These are phyloP conservation scores for Prionailurus bengalensis DNA, from an alignment of 2,113 vertebrate species.

Conservation along the genomic window DNA sequence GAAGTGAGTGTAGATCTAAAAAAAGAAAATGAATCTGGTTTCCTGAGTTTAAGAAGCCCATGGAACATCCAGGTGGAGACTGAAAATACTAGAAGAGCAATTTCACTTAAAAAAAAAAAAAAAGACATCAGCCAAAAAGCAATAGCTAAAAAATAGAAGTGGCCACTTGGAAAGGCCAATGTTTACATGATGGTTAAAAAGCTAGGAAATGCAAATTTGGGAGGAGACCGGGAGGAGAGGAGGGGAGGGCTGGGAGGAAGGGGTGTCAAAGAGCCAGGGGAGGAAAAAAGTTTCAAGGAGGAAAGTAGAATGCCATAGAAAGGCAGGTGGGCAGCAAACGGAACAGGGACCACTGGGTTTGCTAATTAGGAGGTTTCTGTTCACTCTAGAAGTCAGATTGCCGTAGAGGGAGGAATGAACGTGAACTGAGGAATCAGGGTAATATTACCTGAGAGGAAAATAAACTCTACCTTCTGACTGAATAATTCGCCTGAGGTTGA, in stretches of 20 bases:
- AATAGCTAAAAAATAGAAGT: not conserved
- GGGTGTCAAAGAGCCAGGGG: no score
- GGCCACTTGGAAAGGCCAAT: not conserved
- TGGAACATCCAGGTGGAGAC: not conserved
- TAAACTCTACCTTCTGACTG: slow-evolving; percentile 15
- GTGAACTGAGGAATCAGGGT: not conserved
- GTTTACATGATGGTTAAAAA: not conserved
- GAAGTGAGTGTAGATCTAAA: not conserved
- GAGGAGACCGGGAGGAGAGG: not conserved
- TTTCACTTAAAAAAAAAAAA: not conserved
- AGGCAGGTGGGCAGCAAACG: not conserved
- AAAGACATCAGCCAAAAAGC: not conserved
- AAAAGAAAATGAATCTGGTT: not conserved
- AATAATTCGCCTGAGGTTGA: not conserved
- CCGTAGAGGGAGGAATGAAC: not conserved
- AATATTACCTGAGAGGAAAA: slow-evolving; percentile 43
- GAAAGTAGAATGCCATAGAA: not conserved
- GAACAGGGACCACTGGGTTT: not conserved
- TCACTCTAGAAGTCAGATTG: not conserved
- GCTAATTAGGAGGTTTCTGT: not conserved
- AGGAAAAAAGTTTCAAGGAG: not conserved
- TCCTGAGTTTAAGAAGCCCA: not conserved
- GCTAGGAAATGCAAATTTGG: not conserved
- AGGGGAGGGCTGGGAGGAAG: not conserved
- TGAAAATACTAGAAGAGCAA: not conserved